Evolutionary conservation across 2,888 invertebrate genomes (phyloP).

Genomic region (Xestia xanthographa): DNA sequence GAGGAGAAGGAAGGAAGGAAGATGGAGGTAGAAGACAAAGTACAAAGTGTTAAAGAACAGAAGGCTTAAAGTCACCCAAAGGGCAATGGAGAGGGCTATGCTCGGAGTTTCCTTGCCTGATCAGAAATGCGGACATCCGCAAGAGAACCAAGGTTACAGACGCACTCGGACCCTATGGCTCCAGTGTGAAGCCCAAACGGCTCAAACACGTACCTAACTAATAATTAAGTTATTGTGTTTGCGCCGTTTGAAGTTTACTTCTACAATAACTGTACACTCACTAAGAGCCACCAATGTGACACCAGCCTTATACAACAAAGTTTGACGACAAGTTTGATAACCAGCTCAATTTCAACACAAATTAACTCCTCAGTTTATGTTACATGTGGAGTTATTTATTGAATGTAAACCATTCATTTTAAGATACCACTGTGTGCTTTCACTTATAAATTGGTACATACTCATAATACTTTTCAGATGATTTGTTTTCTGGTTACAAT

Average conservation of each 20-base stretch:
- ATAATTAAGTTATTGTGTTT: no score
- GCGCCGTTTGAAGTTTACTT: no score
- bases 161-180: not conserved
- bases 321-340: conserved; percentile 29
- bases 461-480: not conserved
- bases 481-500: not conserved
- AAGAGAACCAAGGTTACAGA: no score
- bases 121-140: no score
- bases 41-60: no score
- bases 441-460: not conserved
- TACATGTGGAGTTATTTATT: conserved; percentile 23
- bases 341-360: conserved; percentile 34
- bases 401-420: conserved; percentile 17
- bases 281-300: not conserved
- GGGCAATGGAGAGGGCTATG: no score
- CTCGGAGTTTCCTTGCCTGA: no score
- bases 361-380: conserved; percentile 25
- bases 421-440: not conserved
- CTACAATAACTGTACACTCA: not conserved
- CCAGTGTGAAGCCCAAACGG: not conserved
- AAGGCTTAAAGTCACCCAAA: no score
- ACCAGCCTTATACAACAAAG: not conserved
- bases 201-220: not conserved
- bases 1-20: no score
- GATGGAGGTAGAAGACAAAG: no score